Evolutionary conservation across 2,797 vertebrate species (phyloP).

Genomic region (Todus mexicanus): DNA sequence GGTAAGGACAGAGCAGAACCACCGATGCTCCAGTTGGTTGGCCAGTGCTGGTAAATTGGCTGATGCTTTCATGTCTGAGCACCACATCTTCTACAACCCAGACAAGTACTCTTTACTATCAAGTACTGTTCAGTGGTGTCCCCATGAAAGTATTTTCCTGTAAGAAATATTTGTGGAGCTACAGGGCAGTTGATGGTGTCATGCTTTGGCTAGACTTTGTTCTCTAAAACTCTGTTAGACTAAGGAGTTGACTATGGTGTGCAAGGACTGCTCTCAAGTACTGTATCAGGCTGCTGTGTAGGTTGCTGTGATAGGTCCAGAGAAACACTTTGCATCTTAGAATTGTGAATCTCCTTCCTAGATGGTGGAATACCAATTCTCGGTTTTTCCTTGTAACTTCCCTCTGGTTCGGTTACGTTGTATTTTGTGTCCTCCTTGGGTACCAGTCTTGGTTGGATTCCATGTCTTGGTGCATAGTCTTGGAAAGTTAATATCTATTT

Average conservation of each 20-base stretch:
- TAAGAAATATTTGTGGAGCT: not conserved
- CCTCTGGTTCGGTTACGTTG: not conserved
- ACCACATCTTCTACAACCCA: not conserved
- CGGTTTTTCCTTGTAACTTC: not conserved
- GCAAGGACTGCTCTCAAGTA: not conserved
- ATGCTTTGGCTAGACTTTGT: not conserved
- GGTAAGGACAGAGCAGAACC: not conserved
- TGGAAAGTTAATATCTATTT: not conserved
- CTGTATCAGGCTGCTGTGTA: not conserved
- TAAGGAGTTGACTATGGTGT: not conserved
- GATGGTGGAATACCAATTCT: not conserved
- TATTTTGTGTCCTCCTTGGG: not conserved
- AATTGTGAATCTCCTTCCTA: not conserved
- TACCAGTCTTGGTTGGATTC: not conserved
- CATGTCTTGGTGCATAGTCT: not conserved
- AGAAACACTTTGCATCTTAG: not conserved
- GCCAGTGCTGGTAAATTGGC: not conserved
- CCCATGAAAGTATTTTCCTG: not conserved
- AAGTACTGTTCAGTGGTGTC: not conserved
- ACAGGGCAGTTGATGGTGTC: not conserved
- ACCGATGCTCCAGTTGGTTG: fast-evolving
- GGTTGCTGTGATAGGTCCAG: not conserved
- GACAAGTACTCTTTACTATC: too few relatives aligned
- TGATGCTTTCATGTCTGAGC: not conserved
- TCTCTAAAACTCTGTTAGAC: not conserved